Conservation (phyloP, 2,888 invertebrate genomes). For the Frankliniella fusca region DNA sequence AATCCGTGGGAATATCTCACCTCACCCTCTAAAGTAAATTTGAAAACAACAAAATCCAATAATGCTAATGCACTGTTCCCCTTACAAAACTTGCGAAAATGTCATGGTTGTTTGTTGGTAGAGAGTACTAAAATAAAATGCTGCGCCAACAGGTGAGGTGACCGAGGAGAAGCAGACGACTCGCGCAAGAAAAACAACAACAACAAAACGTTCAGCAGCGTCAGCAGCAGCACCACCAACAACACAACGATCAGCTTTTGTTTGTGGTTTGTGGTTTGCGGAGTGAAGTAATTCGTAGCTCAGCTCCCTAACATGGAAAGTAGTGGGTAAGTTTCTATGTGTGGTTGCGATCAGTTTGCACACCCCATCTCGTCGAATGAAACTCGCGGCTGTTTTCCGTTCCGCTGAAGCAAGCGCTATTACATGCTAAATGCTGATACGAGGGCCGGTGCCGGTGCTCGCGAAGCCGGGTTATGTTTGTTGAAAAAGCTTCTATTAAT, state of each 20-base stretch:
- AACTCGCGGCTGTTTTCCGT: neutral
- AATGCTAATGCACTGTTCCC: no score
- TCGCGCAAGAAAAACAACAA: neutral
- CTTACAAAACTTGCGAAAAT: no score
- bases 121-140: no score
- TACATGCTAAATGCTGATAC: no score
- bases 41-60: no score
- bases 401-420: neutral
- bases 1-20: neutral
- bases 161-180: no score
- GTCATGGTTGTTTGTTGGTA: no score
- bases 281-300: neutral
- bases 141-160: no score
- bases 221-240: neutral
- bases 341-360: neutral
- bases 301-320: neutral
- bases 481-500: no score
- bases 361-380: neutral
- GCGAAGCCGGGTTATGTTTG: no score
- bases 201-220: no score
- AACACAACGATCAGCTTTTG: neutral
- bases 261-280: neutral
- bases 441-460: no score
- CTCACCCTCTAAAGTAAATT: neutral
- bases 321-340: neutral